A percentile compares a stretch with the other conserved stretches of the same genome.
These are phyloP conservation scores for Albula glossodonta DNA, from an alignment of 2,113 vertebrate genomes.

Conservation along the genomic window DNA sequence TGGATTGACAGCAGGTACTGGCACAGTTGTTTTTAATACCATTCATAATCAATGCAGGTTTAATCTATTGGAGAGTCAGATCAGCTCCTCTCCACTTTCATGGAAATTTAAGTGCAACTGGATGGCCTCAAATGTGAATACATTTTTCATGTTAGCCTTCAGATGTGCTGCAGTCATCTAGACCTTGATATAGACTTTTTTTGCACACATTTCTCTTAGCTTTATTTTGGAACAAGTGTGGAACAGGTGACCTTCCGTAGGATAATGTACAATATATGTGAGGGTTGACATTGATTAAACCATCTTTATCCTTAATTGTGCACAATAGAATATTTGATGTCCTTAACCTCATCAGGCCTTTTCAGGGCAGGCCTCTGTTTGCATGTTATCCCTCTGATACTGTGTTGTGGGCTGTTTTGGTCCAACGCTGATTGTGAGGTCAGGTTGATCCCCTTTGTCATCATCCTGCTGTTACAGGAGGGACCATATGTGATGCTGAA, in stretches of 20 bases:
- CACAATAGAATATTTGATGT: neutral
- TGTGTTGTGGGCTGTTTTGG: neutral
- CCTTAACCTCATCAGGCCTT: neutral
- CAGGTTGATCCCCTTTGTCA: conserved; percentile 27
- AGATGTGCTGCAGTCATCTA: neutral
- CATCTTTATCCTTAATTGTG: neutral
- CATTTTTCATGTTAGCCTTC: neutral
- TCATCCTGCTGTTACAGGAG: conserved; percentile 84
- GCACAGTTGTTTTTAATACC: neutral
- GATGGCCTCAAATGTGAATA: neutral
- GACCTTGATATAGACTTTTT: neutral
- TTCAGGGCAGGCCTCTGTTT: neutral
- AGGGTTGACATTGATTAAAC: too few species aligned
- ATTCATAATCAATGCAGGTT: conserved; percentile 8
- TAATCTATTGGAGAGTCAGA: neutral
- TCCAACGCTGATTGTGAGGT: neutral
- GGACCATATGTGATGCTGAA: conserved; percentile 99
- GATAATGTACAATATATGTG: neutral
- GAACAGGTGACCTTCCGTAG: neutral
- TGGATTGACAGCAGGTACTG: neutral
- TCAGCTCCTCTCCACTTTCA: neutral
- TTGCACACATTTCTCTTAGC: neutral
- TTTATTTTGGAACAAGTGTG: neutral
- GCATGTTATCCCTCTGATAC: neutral
- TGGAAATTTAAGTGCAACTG: neutral